Conservation (phyloP, 2,113 vertebrate genomes). For the Grammomys surdaster region DNA sequence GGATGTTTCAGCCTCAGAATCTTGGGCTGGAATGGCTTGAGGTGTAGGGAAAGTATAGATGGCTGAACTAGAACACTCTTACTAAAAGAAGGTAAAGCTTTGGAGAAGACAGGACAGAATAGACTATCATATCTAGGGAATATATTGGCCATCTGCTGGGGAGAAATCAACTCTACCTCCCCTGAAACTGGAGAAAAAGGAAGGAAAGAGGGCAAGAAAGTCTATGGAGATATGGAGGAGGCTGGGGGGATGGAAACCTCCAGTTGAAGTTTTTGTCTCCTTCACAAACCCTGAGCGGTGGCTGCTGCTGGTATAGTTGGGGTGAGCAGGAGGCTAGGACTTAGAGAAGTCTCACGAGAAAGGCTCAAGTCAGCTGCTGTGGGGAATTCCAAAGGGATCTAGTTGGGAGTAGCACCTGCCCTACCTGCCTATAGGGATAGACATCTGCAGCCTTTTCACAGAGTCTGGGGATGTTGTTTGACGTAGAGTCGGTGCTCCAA, state of each 20-base stretch:
- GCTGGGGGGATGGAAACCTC: neutral
- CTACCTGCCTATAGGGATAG: neutral
- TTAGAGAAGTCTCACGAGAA: constrained; percentile 2
- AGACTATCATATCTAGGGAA: neutral
- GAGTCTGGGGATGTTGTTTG: neutral
- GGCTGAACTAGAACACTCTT: neutral
- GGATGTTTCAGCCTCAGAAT: constrained; percentile 10
- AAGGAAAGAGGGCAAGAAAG: neutral
- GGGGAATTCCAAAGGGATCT: constrained; percentile 62
- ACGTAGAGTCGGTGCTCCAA: neutral
- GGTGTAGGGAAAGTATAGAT: neutral
- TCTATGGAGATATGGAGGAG: neutral
- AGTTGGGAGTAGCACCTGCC: neutral
- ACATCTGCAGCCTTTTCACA: neutral
- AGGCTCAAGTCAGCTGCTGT: constrained; percentile 45
- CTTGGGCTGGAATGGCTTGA: neutral
- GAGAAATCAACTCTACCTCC: neutral
- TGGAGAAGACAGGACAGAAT: neutral
- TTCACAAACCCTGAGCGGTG: neutral
- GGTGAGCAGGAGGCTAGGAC: neutral
- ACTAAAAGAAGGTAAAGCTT: neutral
- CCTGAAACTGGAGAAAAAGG: neutral
- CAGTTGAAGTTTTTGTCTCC: neutral
- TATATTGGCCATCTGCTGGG: neutral
- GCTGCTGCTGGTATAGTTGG: neutral